Percentiles rank a stretch among this genome's conserved stretches.
phyloP scores from a whole-genome alignment of 2,888 invertebrate species.

The Drosophila fungiperda region DNA sequence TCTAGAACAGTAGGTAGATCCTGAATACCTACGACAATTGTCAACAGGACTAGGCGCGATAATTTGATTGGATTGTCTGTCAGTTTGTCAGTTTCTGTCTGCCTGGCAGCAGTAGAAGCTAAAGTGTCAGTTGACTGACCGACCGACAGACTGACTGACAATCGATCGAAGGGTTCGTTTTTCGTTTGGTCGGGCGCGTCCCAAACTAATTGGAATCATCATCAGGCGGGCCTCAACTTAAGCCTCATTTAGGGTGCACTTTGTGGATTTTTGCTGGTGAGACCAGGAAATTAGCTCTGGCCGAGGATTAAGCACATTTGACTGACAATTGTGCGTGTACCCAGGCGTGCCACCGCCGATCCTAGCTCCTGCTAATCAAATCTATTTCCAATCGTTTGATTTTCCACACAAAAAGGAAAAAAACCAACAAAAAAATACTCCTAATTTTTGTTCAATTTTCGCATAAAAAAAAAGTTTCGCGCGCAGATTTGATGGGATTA shows the following conservation, averaged over 20 bases:
- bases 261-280: conserved; percentile 83
- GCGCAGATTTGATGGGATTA: conserved; percentile 82
- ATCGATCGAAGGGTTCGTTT: conserved; percentile 66
- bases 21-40: conserved; percentile 56
- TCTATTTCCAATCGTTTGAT: conserved; percentile 84
- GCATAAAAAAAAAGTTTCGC: conserved; percentile 63
- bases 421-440: conserved; percentile 5
- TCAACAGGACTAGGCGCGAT: conserved; percentile 80
- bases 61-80: conserved; percentile 84
- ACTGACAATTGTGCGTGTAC: conserved; percentile 81
- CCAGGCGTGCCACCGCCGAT: conserved; percentile 13
- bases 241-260: conserved; percentile 85
- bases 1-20: conserved; percentile 32
- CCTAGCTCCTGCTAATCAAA: conserved; percentile 80
- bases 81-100: conserved; percentile 30
- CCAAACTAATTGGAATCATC: conserved; percentile 85
- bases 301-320: conserved; percentile 78
- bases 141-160: conserved; percentile 57
- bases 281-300: conserved; percentile 80
- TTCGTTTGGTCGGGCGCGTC: conserved; percentile 15
- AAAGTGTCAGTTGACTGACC: conserved; percentile 74
- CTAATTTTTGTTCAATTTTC: conserved; percentile 65
- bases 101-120: conserved; percentile 34
- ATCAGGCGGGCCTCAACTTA: conserved; percentile 84
- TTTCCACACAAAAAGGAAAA: conserved; percentile 57